phyloP scores from a whole-genome alignment of 1,140 invertebrate genomes.

The Probaryconus sp. region DNA sequence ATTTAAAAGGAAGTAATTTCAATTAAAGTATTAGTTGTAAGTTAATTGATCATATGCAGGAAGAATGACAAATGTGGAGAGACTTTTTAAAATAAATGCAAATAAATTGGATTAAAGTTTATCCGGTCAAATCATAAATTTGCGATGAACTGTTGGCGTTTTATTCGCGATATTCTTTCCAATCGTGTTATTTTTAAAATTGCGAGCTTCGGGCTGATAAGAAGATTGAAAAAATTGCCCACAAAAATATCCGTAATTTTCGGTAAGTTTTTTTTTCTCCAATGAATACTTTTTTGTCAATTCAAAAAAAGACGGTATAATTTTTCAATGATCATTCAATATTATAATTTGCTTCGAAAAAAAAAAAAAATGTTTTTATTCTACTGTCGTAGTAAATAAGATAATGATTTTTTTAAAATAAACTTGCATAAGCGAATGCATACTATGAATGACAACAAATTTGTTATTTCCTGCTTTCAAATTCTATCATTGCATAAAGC shows the following conservation, averaged over 20 bases:
- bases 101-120: slow-evolving; percentile 18
- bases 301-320: too few relatives aligned
- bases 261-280: background rate
- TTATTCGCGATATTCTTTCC: slow-evolving; percentile 26
- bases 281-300: too few relatives aligned
- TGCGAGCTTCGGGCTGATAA: slow-evolving; percentile 7
- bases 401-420: too few relatives aligned
- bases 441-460: background rate
- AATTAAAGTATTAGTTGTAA: too few relatives aligned
- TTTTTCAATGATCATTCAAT: too few relatives aligned
- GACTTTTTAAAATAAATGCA: slow-evolving; percentile 24
- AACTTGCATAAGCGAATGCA: too few relatives aligned
- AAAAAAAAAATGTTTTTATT: too few relatives aligned
- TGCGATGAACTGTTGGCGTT: slow-evolving; percentile 15
- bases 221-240: slow-evolving; percentile 2
- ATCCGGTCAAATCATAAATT: slow-evolving; percentile 33
- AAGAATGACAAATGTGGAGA: slow-evolving; percentile 9
- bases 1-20: too few relatives aligned
- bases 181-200: slow-evolving; percentile 37
- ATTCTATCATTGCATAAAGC: background rate
- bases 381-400: too few relatives aligned
- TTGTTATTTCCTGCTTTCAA: slow-evolving; percentile 1
- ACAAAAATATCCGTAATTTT: slow-evolving; percentile 24
- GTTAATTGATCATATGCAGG: background rate
- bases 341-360: too few relatives aligned